Percentiles rank a stretch among this genome's conserved stretches.
Conservation (phyloP, 2,888 invertebrate species). For the Cetonia aurata region DNA sequence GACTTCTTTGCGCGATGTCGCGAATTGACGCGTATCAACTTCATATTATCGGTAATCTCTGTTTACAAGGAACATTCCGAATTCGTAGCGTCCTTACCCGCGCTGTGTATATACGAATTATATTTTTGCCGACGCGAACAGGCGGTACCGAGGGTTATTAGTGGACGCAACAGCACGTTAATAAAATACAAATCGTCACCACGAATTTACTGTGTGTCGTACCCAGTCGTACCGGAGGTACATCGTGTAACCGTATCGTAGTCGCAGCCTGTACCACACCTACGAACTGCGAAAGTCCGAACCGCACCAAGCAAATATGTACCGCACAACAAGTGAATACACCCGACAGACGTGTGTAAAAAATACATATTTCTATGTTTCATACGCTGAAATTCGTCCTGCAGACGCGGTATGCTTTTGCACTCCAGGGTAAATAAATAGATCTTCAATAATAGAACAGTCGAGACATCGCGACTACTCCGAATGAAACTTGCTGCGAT, state of each 20-base stretch:
- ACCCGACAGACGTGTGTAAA: constrained; percentile 13
- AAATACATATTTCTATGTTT: constrained; percentile 11
- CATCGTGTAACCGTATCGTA: neutral
- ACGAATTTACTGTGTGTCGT: constrained; percentile 14
- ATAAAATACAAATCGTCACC: constrained; percentile 44
- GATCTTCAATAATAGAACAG: constrained; percentile 30
- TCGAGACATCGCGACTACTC: neutral
- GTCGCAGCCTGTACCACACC: neutral
- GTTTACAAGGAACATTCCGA: constrained; percentile 3
- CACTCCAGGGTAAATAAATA: constrained; percentile 33
- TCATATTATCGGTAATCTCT: constrained; percentile 50
- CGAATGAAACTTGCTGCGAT: neutral
- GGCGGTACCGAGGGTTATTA: no score
- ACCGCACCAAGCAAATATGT: neutral
- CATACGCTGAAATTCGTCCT: neutral
- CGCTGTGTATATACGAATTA: neutral
- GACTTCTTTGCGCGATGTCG: constrained; percentile 52
- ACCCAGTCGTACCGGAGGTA: constrained; percentile 5
- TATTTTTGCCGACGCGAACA: no score
- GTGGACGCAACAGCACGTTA: constrained; percentile 5
- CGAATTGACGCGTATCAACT: constrained; percentile 56
- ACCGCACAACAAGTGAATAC: constrained; percentile 14
- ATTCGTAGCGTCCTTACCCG: neutral
- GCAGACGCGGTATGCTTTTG: constrained; percentile 23
- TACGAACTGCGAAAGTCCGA: constrained; percentile 1